Evolutionary conservation across 2,113 vertebrate genomes (phyloP).

Genomic region (Athene noctua): DNA sequence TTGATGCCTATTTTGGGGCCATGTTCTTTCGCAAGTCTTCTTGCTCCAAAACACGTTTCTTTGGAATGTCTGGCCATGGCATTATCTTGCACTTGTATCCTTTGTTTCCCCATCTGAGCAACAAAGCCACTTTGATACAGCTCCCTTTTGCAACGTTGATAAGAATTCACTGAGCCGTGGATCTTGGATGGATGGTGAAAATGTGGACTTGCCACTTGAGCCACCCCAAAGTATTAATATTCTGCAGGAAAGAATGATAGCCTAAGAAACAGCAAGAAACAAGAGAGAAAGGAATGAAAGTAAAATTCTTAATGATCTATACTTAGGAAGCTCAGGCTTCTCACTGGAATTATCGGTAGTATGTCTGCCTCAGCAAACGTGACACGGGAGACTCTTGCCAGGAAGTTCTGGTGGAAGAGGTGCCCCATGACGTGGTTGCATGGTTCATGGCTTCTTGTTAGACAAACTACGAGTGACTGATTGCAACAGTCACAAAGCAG

Average conservation of each 20-base stretch:
- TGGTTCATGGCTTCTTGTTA: neutral
- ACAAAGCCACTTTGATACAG: neutral
- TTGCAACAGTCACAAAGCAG: neutral
- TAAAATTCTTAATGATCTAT: neutral
- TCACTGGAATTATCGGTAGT: neutral
- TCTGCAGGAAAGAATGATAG: neutral
- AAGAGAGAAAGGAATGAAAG: neutral
- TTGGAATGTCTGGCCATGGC: neutral
- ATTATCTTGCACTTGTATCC: neutral
- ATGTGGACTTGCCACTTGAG: neutral
- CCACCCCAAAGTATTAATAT: neutral
- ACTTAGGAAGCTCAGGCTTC: neutral
- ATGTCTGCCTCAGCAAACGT: neutral
- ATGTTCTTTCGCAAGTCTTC: neutral
- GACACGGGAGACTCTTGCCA: neutral
- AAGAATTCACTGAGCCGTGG: neutral
- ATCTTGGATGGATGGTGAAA: neutral
- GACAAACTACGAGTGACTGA: neutral
- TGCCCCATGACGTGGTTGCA: neutral
- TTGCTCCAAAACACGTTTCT: neutral
- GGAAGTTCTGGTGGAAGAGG: neutral
- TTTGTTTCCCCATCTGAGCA: neutral
- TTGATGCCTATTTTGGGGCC: rapidly evolving
- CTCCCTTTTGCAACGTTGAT: neutral
- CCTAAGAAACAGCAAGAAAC: neutral